Base-by-base conservation (phyloP, 2,888 invertebrate genomes). In the Trimorus sp. region DNA sequence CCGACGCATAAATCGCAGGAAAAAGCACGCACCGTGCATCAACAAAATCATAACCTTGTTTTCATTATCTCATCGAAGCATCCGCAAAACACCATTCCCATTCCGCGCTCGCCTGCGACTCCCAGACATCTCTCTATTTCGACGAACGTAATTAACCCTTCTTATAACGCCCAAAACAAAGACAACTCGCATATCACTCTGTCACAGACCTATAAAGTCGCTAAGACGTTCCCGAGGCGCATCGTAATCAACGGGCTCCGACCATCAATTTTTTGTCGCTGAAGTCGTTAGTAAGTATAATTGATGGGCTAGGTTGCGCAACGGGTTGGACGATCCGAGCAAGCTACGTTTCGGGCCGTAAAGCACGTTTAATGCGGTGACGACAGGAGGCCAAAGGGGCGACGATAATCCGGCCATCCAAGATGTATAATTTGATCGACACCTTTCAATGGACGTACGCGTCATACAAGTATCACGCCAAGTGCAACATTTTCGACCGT, bases 261-360 rank as follows among this genome's bases (percentile, higher is more conserved):
- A 58, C 59, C 73, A 77, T 77, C 79, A 75, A 80, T 70, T 80
- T 75, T 76, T 77, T 69, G 74, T 78, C 69, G 54, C 63, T 58
- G 62, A 81, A 76, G 75, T 81, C 73, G 81, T 81, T 77, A 77
- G 81, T 77, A 77, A 81, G 73, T 77, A 76, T 77, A 77, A 81
- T 73, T 77, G 66, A 71, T 73, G 81, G 73, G 76, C 62, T 65
- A 53, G 56, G 73, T 76, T 76, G 68, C 73, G 76, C 68, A 81
- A 77, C 68, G 68, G 53, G 56, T 56, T 54, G 65, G 65, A 66
- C 37, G 65, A 60, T 65, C 49, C 56, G 12, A 60, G 48, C 70
- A 38, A 49, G 71, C 45, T 16, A 73, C 54, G 53, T 71, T 68
- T 71, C 65, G 68, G 45, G 37, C 73, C 68, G 73, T 76, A 81